phyloP scores from a whole-genome alignment of 2,113 vertebrate genomes.

The Ciconia maguari region DNA sequence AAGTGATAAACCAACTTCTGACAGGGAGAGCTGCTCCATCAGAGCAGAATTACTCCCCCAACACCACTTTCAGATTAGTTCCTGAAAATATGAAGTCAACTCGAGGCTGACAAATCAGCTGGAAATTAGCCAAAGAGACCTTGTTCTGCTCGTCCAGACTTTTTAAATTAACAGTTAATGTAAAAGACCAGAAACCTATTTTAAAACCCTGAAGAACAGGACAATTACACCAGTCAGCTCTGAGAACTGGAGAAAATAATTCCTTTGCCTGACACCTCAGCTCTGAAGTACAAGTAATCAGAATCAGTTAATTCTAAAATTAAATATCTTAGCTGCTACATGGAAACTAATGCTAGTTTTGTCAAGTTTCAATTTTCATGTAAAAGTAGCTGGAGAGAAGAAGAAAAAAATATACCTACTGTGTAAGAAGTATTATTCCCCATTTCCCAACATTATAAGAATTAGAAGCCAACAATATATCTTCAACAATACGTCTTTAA shows the following conservation, averaged over 20 bases:
- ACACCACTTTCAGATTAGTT: background rate
- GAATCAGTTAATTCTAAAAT: background rate
- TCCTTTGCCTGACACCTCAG: background rate
- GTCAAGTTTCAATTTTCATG: background rate
- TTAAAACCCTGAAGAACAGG: background rate
- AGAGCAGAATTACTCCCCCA: background rate
- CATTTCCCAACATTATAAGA: background rate
- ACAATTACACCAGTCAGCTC: background rate
- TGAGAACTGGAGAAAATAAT: background rate
- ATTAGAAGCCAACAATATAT: background rate
- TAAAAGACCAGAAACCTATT: background rate
- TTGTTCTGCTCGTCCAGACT: background rate
- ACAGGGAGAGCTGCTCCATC: background rate
- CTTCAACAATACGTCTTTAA: background rate
- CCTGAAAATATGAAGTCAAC: slow-evolving; percentile 8
- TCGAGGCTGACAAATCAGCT: background rate
- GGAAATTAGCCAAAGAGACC: background rate
- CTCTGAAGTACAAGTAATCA: background rate
- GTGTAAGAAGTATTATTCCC: background rate
- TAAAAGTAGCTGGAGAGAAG: background rate
- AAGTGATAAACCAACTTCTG: slow-evolving; percentile 28
- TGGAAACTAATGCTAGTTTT: background rate
- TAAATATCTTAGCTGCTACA: background rate
- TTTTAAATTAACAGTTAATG: background rate
- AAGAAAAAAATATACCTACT: background rate